These are phyloP conservation scores for Chelonia mydas DNA, from an alignment of 2,797 vertebrate genomes.

Conservation along the genomic window DNA sequence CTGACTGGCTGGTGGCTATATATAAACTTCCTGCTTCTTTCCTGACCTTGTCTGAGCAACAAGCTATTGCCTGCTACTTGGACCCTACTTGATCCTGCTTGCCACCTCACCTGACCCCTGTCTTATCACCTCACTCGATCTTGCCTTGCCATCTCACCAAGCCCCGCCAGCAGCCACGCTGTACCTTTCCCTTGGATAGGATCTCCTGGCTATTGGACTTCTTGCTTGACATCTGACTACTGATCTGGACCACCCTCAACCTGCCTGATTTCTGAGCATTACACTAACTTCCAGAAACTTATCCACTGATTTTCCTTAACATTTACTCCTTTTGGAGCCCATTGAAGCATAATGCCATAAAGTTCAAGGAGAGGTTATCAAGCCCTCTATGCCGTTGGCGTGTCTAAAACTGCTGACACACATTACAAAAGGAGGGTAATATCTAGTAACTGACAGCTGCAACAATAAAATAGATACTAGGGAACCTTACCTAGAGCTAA, in stretches of 20 bases:
- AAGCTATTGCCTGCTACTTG: background rate
- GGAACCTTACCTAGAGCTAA: constrained; percentile 10
- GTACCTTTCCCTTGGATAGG: background rate
- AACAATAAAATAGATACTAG: background rate
- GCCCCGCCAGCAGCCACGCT: background rate
- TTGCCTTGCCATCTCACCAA: background rate
- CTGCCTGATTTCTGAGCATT: background rate
- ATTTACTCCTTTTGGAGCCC: background rate
- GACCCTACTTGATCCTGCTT: background rate
- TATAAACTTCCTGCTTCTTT: background rate
- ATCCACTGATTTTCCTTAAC: background rate
- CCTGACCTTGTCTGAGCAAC: background rate
- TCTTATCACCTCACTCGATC: background rate
- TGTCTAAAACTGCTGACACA: constrained; percentile 14
- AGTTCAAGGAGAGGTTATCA: constrained; percentile 42
- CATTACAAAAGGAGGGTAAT: background rate
- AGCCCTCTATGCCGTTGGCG: background rate
- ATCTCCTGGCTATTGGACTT: background rate
- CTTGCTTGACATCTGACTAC: background rate
- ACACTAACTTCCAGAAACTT: background rate
- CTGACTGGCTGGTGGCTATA: background rate
- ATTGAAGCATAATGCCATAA: background rate
- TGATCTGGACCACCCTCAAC: background rate
- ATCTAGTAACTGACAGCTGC: background rate
- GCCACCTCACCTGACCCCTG: background rate